These are phyloP conservation scores for Reinhardtius hippoglossoides DNA, from an alignment of 2,113 vertebrate species.

Conservation along the genomic window DNA sequence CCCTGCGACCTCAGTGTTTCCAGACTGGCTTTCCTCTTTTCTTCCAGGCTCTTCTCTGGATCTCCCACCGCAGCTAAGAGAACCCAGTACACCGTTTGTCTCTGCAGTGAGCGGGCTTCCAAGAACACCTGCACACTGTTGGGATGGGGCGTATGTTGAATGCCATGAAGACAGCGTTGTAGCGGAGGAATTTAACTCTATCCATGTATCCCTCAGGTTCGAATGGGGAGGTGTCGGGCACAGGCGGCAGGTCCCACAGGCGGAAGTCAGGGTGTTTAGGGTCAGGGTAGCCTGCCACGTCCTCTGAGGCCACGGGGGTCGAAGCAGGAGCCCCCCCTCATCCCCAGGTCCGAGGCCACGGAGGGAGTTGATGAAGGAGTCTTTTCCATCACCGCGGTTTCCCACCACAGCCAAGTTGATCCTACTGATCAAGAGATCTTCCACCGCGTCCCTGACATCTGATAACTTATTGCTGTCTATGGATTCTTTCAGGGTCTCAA, in stretches of 20 bases:
- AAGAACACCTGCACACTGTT: conserved; percentile 67
- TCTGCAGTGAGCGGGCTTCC: conserved; percentile 69
- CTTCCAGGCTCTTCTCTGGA: conserved; percentile 65
- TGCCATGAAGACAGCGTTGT: conserved; percentile 76
- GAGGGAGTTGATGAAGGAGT: conserved; percentile 75
- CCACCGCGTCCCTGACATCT: conserved; percentile 80
- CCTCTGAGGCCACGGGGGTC: conserved; percentile 42
- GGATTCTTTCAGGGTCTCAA: conserved; percentile 79
- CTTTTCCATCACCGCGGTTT: conserved; percentile 69
- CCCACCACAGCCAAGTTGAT: conserved; percentile 77
- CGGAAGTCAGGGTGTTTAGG: conserved; percentile 78
- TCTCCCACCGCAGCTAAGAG: conserved; percentile 64
- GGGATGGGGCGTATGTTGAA: conserved; percentile 50
- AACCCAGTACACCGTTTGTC: conserved; percentile 70
- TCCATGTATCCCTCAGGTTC: conserved; percentile 73
- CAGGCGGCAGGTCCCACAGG: conserved; percentile 77
- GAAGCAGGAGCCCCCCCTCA: conserved; percentile 60
- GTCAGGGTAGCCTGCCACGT: conserved; percentile 67
- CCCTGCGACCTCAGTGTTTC: conserved; percentile 69
- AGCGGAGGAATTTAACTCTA: conserved; percentile 67
- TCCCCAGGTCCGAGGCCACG: conserved; percentile 70
- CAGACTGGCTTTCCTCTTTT: conserved; percentile 60
- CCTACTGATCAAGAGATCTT: conserved; percentile 81
- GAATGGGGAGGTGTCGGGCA: conserved; percentile 57
- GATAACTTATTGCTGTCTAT: conserved; percentile 79